Conservation (phyloP, 2,888 invertebrate genomes). For the Pyrrhia umbra region DNA sequence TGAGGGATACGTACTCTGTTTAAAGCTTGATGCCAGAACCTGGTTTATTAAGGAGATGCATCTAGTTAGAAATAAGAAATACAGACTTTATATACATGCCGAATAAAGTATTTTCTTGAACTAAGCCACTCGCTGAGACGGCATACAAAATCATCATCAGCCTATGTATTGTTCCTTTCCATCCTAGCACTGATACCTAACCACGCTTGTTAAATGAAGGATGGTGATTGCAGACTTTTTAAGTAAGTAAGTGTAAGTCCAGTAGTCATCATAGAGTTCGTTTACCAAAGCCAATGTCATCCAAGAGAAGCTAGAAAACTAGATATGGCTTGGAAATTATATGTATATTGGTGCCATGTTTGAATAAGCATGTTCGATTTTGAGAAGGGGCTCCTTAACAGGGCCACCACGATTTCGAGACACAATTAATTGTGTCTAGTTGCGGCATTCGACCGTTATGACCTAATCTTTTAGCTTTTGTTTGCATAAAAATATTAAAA, state of each 20-base stretch:
- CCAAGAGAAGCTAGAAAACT: no score
- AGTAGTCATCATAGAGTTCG: no score
- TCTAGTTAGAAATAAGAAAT: background rate
- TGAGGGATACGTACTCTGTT: conserved; percentile 10
- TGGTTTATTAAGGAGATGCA: conserved; percentile 16
- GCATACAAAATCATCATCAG: no score
- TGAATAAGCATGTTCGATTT: no score
- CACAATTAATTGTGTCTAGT: background rate
- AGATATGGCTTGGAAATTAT: no score
- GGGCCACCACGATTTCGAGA: background rate
- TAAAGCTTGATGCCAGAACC: conserved; percentile 7
- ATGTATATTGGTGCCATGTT: background rate
- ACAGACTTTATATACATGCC: no score
- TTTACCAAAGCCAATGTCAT: no score
- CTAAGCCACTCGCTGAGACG: background rate
- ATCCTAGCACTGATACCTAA: no score
- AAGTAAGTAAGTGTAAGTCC: no score
- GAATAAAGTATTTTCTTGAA: background rate
- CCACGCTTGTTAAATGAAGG: no score
- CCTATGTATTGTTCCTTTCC: no score
- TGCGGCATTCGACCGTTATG: background rate
- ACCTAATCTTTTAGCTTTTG: conserved; percentile 1
- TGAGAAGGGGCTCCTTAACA: background rate
- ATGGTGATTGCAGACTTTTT: no score
- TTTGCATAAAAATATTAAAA: background rate